Percentiles rank a stretch among this genome's conserved stretches.
Evolutionary conservation across 2,888 invertebrate species (phyloP).

Genomic region (Sesamia inferens): DNA sequence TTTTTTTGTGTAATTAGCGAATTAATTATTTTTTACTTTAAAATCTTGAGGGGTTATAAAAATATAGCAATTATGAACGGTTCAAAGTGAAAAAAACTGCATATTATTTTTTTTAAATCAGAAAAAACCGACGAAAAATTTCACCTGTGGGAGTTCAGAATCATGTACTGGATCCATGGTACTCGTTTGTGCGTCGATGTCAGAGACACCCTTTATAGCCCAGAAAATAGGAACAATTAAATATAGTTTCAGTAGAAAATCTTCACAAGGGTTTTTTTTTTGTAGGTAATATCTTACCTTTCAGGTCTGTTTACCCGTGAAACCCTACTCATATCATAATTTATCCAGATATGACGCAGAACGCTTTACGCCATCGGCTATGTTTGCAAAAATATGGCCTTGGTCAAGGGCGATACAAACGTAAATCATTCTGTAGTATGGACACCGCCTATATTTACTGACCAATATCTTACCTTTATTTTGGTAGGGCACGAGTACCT

Average conservation of each 20-base stretch:
- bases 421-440: constrained; percentile 36
- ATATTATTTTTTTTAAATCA: too few species aligned
- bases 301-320: not conserved
- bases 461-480: constrained; percentile 23
- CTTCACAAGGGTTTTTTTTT: not conserved
- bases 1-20: too few species aligned
- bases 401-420: constrained; percentile 28
- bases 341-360: constrained; percentile 33
- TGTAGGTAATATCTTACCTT: not conserved
- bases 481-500: constrained; percentile 6
- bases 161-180: too few species aligned
- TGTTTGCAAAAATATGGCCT: constrained; percentile 38
- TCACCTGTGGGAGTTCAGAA: too few species aligned
- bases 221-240: not conserved
- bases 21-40: too few species aligned
- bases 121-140: too few species aligned
- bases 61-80: too few species aligned
- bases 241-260: not conserved
- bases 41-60: too few species aligned
- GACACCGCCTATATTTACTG: constrained; percentile 40
- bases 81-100: too few species aligned
- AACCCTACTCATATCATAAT: constrained; percentile 6
- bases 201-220: too few species aligned
- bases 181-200: too few species aligned
- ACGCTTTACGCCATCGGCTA: not conserved